Evolutionary conservation across 2,888 invertebrate genomes (phyloP).

Genomic region (Heliconius cydno): DNA sequence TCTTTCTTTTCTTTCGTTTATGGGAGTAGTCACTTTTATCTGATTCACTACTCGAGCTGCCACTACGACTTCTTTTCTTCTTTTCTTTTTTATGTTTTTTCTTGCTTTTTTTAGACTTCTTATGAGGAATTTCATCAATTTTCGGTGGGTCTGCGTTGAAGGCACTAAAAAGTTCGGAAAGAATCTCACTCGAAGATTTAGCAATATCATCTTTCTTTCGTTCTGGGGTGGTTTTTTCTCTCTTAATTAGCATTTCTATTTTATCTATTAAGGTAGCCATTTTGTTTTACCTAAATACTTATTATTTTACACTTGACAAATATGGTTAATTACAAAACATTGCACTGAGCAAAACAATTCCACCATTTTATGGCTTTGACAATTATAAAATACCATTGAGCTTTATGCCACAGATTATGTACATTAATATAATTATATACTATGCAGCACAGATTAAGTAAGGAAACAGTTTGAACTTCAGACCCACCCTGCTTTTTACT

Average conservation of each 20-base stretch:
- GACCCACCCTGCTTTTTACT: too few species aligned
- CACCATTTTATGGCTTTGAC: slow-evolving; percentile 31
- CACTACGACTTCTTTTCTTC: slow-evolving; percentile 75
- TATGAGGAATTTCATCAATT: slow-evolving; percentile 70
- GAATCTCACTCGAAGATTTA: slow-evolving; percentile 90
- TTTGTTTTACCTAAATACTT: neutral
- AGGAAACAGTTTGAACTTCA: too few species aligned
- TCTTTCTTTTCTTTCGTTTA: slow-evolving; percentile 84
- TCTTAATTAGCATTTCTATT: slow-evolving; percentile 75
- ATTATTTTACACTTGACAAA: neutral
- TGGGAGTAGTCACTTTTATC: slow-evolving; percentile 78
- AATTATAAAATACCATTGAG: neutral
- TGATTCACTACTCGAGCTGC: slow-evolving; percentile 69
- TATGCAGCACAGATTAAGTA: neutral
- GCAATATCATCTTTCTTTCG: slow-evolving; percentile 71
- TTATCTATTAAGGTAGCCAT: slow-evolving; percentile 76
- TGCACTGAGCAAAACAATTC: slow-evolving; percentile 20
- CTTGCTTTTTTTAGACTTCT: slow-evolving; percentile 81
- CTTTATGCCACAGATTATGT: slow-evolving; percentile 9
- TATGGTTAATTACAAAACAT: slow-evolving; percentile 14
- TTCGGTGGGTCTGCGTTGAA: slow-evolving; percentile 89
- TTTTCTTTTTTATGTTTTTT: slow-evolving; percentile 86
- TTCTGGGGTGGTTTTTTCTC: slow-evolving; percentile 76
- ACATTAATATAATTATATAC: neutral
- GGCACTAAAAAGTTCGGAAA: slow-evolving; percentile 91